Evolutionary conservation across 2,888 invertebrate genomes (phyloP).

Genomic region (Dexiosoma caninum): DNA sequence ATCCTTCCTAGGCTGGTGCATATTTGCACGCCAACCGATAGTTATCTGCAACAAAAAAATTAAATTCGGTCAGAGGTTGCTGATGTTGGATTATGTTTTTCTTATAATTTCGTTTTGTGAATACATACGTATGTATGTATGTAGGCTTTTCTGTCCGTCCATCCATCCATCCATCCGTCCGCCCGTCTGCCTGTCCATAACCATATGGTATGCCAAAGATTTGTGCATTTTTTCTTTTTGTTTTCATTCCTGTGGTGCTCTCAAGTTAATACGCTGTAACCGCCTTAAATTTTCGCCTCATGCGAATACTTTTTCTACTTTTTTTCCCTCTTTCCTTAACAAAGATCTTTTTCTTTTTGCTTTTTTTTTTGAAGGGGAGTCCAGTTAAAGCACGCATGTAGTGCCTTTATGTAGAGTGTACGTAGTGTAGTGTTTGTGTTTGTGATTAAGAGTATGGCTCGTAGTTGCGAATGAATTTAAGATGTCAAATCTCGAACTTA

Average conservation of each 20-base stretch:
- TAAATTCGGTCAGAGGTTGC: conserved; percentile 76
- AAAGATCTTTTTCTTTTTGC: conserved; percentile 41
- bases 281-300: conserved; percentile 66
- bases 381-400: conserved; percentile 33
- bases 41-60: conserved; percentile 70
- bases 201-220: conserved; percentile 43
- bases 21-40: conserved; percentile 76
- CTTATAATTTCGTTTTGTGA: conserved; percentile 33
- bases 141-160: neutral
- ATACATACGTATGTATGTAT: conserved; percentile 24
- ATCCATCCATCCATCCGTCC: neutral
- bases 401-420: conserved; percentile 12
- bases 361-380: conserved; percentile 21
- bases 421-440: neutral
- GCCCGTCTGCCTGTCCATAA: neutral
- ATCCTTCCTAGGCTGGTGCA: conserved; percentile 67
- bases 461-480: conserved; percentile 38
- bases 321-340: conserved; percentile 44
- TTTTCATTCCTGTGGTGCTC: conserved; percentile 48
- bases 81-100: conserved; percentile 60
- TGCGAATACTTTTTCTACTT: conserved; percentile 35
- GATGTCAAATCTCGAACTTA: conserved; percentile 68
- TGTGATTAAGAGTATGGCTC: neutral
- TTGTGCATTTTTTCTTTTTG: conserved; percentile 34
- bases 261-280: conserved; percentile 67